These are phyloP conservation scores for Odontamblyopus rebecca DNA, from an alignment of 2,797 vertebrate species.

Conservation along the genomic window DNA sequence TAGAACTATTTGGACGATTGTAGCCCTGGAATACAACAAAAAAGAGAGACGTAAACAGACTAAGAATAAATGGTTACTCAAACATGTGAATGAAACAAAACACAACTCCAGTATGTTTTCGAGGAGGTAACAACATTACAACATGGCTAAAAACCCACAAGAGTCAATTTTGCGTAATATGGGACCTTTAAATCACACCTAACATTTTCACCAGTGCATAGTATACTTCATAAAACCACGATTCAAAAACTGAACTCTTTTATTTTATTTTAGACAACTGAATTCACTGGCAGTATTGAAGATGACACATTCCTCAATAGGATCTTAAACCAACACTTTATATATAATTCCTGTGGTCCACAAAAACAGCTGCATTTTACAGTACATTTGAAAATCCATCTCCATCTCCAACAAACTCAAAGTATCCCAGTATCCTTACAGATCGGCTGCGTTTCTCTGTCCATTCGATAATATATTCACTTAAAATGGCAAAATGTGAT, in stretches of 20 bases:
- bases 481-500: constrained; percentile 22
- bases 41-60: no score
- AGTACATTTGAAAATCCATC: constrained; percentile 23
- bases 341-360: constrained; percentile 7
- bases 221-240: background rate
- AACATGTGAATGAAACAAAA: no score
- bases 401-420: constrained; percentile 20
- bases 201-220: background rate
- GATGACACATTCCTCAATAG: constrained; percentile 29
- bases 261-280: constrained; percentile 16
- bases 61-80: no score
- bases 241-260: constrained; percentile 11
- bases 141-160: no score
- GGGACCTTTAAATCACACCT: no score
- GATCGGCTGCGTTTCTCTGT: constrained; percentile 6
- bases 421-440: background rate
- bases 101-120: no score
- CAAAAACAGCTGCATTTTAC: constrained; percentile 31
- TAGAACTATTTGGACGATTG: no score
- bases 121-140: no score
- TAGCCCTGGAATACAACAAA: no score
- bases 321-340: constrained; percentile 6
- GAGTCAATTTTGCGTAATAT: no score
- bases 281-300: constrained; percentile 31
- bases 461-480: constrained; percentile 3